Evolutionary conservation across 2,888 invertebrate genomes (phyloP).

Genomic region (Eupelmus urozonus): DNA sequence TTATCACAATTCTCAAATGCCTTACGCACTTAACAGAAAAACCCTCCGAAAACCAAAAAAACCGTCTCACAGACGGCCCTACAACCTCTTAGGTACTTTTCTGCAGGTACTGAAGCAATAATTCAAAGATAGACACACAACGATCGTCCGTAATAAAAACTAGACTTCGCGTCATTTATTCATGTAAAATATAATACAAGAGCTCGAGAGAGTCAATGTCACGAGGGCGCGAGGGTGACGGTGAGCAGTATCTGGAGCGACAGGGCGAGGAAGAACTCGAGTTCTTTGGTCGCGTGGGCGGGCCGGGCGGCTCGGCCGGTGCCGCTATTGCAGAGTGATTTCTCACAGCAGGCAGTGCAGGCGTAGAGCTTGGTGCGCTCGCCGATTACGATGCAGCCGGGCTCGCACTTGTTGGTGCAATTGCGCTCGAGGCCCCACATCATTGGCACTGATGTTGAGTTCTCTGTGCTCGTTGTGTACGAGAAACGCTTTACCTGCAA

Average conservation of each 20-base stretch:
- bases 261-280: conserved; percentile 71
- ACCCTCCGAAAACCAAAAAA: too few relatives aligned
- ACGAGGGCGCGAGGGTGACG: conserved; percentile 46
- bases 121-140: background rate
- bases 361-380: conserved; percentile 92
- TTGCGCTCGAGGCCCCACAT: conserved; percentile 92
- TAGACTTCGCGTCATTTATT: background rate
- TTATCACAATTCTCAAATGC: too few relatives aligned
- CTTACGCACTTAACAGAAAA: too few relatives aligned
- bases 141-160: background rate
- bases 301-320: conserved; percentile 74
- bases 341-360: conserved; percentile 91
- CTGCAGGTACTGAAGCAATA: too few relatives aligned
- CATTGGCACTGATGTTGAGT: conserved; percentile 84
- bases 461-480: conserved; percentile 90
- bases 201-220: conserved; percentile 15
- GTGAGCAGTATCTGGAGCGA: conserved; percentile 70
- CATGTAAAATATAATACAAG: too few relatives aligned
- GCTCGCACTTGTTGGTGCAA: conserved; percentile 90
- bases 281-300: conserved; percentile 60
- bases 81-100: too few relatives aligned
- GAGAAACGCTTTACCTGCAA: conserved; percentile 88
- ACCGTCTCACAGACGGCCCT: too few relatives aligned
- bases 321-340: conserved; percentile 88
- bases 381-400: conserved; percentile 93